Conservation (phyloP, 2,888 invertebrate species). For the Suillia variegata region DNA sequence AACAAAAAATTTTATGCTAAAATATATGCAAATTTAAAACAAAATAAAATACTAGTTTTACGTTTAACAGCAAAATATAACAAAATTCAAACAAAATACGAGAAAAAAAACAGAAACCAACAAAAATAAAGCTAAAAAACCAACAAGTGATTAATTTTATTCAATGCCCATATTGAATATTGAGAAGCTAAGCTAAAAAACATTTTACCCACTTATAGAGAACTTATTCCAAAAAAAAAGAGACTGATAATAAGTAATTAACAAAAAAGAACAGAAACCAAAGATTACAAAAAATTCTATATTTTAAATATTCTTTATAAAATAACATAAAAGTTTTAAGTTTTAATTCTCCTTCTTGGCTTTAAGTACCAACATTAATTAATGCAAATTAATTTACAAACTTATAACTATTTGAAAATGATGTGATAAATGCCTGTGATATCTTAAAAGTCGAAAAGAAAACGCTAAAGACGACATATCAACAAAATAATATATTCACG, state of each 20-base stretch:
- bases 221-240: neutral
- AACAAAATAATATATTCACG: no score
- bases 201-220: no score
- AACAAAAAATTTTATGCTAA: neutral
- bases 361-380: no score
- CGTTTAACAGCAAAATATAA: neutral
- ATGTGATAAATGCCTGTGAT: no score
- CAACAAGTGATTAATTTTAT: constrained; percentile 49
- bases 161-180: constrained; percentile 27
- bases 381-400: no score
- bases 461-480: no score
- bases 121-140: constrained; percentile 50
- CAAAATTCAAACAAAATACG: constrained; percentile 4
- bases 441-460: no score
- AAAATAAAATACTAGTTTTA: neutral
- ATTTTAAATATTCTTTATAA: constrained; percentile 17
- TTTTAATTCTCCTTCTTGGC: no score
- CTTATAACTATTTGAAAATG: no score
- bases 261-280: constrained; percentile 29
- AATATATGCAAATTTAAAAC: neutral
- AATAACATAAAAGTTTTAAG: constrained; percentile 21
- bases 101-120: constrained; percentile 37
- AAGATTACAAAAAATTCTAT: constrained; percentile 28
- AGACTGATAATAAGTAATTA: neutral
- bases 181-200: no score